Conservation (phyloP, 2,888 invertebrate genomes). For the Ferrisia virgata region DNA sequence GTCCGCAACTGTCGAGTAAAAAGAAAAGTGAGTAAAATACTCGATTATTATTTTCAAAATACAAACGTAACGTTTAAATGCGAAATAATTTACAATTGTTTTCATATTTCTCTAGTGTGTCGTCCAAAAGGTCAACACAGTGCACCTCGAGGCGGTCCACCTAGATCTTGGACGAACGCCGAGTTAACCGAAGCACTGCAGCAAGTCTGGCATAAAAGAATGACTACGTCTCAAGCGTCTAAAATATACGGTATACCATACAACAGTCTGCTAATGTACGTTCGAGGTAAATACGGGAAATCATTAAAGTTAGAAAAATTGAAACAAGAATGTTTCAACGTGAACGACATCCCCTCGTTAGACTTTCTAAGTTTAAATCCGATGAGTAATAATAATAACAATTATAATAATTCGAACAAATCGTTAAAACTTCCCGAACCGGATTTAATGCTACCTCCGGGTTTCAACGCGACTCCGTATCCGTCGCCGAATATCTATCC, state of each 20-base stretch:
- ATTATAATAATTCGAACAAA: constrained; percentile 53
- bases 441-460: constrained; percentile 59
- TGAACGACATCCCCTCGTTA: constrained; percentile 65
- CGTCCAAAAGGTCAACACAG: constrained; percentile 88
- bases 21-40: constrained; percentile 70
- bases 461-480: constrained; percentile 70
- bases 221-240: constrained; percentile 89
- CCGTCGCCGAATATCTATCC: constrained; percentile 71
- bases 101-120: constrained; percentile 60
- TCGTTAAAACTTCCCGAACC: constrained; percentile 49
- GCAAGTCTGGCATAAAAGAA: constrained; percentile 93
- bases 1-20: constrained; percentile 57
- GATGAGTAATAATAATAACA: constrained; percentile 58
- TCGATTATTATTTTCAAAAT: neutral
- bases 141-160: constrained; percentile 84
- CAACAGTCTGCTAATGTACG: constrained; percentile 88
- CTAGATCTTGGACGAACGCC: constrained; percentile 88
- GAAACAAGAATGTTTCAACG: constrained; percentile 82
- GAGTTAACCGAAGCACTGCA: constrained; percentile 85
- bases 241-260: constrained; percentile 90
- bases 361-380: constrained; percentile 67
- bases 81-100: too few species aligned
- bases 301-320: constrained; percentile 83
- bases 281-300: constrained; percentile 89
- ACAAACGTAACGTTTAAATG: neutral